Evolutionary conservation across 2,888 invertebrate species (phyloP).

Genomic region (Ernsta delagoae): DNA sequence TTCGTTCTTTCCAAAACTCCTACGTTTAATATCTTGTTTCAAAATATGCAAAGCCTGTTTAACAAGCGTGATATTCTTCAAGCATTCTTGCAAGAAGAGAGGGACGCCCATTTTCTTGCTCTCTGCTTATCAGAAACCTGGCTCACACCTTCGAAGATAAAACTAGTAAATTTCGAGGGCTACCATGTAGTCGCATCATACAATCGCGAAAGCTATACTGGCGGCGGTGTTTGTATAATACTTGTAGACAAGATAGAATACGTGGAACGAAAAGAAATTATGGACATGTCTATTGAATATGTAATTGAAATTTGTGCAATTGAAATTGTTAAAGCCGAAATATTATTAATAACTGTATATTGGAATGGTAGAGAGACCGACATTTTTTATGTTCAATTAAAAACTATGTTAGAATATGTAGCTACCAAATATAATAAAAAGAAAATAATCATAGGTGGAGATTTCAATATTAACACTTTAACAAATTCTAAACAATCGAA

Average conservation of each 20-base stretch:
- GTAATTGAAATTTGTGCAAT: too few species aligned
- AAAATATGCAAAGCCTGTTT: neutral
- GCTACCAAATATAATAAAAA: too few species aligned
- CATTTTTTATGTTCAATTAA: too few species aligned
- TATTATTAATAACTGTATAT: too few species aligned
- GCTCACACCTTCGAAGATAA: neutral
- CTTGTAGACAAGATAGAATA: too few species aligned
- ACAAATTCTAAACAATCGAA: neutral
- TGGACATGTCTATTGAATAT: too few species aligned
- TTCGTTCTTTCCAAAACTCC: neutral
- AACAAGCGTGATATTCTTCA: conserved; percentile 1
- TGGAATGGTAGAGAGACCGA: too few species aligned
- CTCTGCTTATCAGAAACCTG: neutral
- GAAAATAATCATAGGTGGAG: too few species aligned
- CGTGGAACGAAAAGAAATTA: too few species aligned
- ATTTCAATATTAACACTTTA: neutral
- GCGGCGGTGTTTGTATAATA: neutral
- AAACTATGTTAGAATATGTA: too few species aligned
- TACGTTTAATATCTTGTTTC: conserved; percentile 3
- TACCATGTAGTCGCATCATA: neutral
- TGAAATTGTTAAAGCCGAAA: too few species aligned
- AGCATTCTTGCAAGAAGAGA: conserved; percentile 1
- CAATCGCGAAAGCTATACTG: neutral
- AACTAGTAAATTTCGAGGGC: neutral
- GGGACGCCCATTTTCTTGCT: neutral